These are phyloP conservation scores for Drosophila navojoa DNA, from an alignment of 1,140 invertebrate genomes.

Conservation along the genomic window DNA sequence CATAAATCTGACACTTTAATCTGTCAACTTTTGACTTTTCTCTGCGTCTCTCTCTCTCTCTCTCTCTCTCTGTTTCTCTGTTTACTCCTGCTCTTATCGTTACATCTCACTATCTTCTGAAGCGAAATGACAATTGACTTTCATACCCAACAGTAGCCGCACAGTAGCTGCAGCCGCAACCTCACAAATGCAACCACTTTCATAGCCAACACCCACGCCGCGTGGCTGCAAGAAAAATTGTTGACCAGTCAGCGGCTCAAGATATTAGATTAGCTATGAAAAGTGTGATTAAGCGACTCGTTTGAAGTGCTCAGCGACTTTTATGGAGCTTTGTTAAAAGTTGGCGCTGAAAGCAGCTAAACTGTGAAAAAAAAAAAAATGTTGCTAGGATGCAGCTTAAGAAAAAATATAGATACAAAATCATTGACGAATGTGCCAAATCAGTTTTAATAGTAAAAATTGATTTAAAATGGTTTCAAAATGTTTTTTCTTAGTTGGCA, in stretches of 20 bases:
- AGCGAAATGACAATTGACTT: conserved; percentile 32
- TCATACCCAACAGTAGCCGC: conserved; percentile 14
- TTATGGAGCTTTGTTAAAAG: not conserved
- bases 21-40: conserved; percentile 24
- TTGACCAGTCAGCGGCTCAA: conserved; percentile 36
- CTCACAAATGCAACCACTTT: conserved; percentile 16
- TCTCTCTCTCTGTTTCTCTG: not conserved
- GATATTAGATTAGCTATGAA: conserved; percentile 33
- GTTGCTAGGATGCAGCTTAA: too few species aligned
- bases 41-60: not conserved
- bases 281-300: conserved; percentile 25
- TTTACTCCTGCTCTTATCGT: conserved; percentile 16
- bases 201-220: conserved; percentile 50
- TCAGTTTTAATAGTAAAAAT: too few species aligned
- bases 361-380: not conserved
- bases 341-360: not conserved
- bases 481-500: too few species aligned
- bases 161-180: conserved; percentile 17
- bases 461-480: too few species aligned
- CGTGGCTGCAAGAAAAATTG: conserved; percentile 3
- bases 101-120: conserved; percentile 28
- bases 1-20: conserved; percentile 33
- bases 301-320: conserved; percentile 9
- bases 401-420: too few species aligned
- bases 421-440: too few species aligned